Evolutionary conservation across 2,113 vertebrate genomes (phyloP).

Genomic region (Syngnathoides biaculeatus): DNA sequence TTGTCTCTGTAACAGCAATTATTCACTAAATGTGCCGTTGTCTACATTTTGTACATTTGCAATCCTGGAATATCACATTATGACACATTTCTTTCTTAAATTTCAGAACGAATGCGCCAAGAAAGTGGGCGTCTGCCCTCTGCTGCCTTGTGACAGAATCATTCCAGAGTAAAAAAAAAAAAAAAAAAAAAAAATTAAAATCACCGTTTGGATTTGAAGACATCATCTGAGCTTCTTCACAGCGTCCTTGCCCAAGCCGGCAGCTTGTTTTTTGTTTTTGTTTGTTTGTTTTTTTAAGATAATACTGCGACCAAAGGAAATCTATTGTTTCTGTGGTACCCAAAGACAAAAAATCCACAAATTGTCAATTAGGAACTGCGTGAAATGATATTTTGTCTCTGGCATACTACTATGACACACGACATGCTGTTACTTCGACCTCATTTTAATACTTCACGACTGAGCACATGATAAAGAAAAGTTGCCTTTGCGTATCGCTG

Average conservation of each 20-base stretch:
- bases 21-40: no score
- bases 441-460: neutral
- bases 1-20: no score
- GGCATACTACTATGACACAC: neutral
- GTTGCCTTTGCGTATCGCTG: neutral
- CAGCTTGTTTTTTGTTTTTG: neutral
- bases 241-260: neutral
- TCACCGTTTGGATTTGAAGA: no score
- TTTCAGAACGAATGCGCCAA: constrained; percentile 66
- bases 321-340: neutral
- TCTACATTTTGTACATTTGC: neutral
- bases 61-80: neutral
- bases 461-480: neutral
- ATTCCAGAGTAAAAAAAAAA: constrained; percentile 47
- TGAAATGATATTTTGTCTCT: neutral
- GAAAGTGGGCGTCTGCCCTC: constrained; percentile 45
- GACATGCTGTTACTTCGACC: neutral
- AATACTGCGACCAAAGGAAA: neutral
- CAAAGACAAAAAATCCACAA: neutral
- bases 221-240: neutral
- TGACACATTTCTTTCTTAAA: neutral
- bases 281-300: neutral
- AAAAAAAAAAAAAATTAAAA: no score
- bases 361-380: neutral
- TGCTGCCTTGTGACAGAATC: constrained; percentile 58